phyloP scores from a whole-genome alignment of 2,113 vertebrate genomes.

The Antennarius striatus region DNA sequence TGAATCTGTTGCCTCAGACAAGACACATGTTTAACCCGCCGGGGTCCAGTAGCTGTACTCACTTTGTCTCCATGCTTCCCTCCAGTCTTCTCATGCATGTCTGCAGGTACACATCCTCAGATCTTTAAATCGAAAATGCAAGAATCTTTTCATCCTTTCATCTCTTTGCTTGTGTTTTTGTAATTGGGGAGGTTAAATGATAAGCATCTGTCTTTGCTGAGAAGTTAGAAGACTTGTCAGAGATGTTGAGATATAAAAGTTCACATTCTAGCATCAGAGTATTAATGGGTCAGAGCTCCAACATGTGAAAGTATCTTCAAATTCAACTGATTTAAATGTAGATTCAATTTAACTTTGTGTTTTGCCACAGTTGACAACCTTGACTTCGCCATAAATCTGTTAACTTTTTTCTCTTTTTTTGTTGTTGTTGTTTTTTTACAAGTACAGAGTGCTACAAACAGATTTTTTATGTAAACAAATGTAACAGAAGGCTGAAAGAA shows the following conservation, averaged over 20 bases:
- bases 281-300: background rate
- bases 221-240: slow-evolving; percentile 20
- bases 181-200: slow-evolving; percentile 24
- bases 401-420: too few relatives aligned
- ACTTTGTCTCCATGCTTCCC: slow-evolving; percentile 5
- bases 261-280: slow-evolving; percentile 23
- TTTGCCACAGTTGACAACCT: too few relatives aligned
- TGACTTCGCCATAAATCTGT: too few relatives aligned
- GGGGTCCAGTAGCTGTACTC: slow-evolving; percentile 26
- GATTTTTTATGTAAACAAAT: too few relatives aligned
- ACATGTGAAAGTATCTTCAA: too few relatives aligned
- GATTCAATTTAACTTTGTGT: too few relatives aligned
- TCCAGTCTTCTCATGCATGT: slow-evolving; percentile 34
- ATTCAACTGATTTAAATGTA: too few relatives aligned
- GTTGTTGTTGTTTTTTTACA: too few relatives aligned
- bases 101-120: slow-evolving; percentile 31
- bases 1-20: slow-evolving; percentile 19
- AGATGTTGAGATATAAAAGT: slow-evolving; percentile 32
- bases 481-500: too few relatives aligned
- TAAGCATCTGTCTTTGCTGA: slow-evolving; percentile 19
- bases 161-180: slow-evolving; percentile 22
- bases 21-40: slow-evolving; percentile 14
- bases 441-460: too few relatives aligned
- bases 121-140: slow-evolving; percentile 6
- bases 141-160: slow-evolving; percentile 36